phyloP scores from a whole-genome alignment of 2,797 vertebrate species.

The Bovichtus diacanthus region DNA sequence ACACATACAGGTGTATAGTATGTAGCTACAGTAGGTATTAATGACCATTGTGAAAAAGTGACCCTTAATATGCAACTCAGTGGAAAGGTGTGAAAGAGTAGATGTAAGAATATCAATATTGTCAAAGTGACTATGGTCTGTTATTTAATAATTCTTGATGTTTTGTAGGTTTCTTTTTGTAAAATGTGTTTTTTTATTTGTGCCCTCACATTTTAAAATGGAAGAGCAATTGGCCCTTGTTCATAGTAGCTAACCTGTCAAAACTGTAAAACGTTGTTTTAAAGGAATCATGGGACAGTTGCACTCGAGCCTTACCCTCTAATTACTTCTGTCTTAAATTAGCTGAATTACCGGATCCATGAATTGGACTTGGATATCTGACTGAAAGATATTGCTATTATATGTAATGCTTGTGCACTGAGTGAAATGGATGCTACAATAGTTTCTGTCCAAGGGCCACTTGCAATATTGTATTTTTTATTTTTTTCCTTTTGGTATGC shows the following conservation, averaged over 20 bases:
- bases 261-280: constrained; percentile 28
- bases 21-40: constrained; percentile 84
- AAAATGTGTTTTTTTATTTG: constrained; percentile 25
- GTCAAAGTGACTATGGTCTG: constrained; percentile 81
- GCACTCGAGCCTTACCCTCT: constrained; percentile 63
- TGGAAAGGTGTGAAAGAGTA: constrained; percentile 83
- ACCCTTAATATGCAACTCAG: constrained; percentile 87
- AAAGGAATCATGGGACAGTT: constrained; percentile 48
- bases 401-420: constrained; percentile 49
- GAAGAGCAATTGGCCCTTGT: constrained; percentile 68
- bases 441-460: constrained; percentile 73
- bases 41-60: constrained; percentile 86
- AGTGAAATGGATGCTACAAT: constrained; percentile 42
- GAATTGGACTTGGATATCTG: constrained; percentile 38
- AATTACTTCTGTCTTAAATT: constrained; percentile 53
- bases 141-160: constrained; percentile 77
- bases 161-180: constrained; percentile 64
- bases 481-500: constrained; percentile 14
- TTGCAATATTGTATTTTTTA: constrained; percentile 71
- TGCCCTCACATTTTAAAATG: constrained; percentile 44
- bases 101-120: constrained; percentile 81
- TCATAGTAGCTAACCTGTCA: constrained; percentile 30
- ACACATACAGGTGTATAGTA: constrained; percentile 80
- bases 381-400: constrained; percentile 34
- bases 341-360: constrained; percentile 37